These are phyloP conservation scores for Cyanoliseus patagonus DNA, from an alignment of 2,113 vertebrate genomes.

Conservation along the genomic window DNA sequence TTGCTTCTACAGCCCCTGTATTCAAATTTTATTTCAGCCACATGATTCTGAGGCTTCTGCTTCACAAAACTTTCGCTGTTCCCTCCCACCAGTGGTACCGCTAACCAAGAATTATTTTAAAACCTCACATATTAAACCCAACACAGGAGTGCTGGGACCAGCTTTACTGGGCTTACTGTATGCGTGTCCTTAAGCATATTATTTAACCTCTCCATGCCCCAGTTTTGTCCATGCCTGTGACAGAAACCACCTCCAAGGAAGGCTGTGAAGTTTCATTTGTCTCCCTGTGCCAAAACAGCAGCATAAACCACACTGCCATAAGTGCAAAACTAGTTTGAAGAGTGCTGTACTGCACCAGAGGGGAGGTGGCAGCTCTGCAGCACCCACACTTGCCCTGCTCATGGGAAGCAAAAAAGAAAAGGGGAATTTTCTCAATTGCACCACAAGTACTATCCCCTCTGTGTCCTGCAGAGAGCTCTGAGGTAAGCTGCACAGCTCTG, in stretches of 20 bases:
- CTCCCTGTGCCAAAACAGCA: neutral
- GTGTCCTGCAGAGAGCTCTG: too few species aligned
- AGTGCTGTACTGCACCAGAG: accelerated
- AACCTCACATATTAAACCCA: neutral
- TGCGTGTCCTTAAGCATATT: neutral
- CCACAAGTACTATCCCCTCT: neutral
- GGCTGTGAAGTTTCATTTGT: neutral
- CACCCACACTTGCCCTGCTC: neutral
- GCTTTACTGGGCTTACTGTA: neutral
- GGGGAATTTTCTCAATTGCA: neutral
- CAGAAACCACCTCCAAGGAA: neutral
- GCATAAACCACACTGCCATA: accelerated
- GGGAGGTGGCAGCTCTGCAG: neutral
- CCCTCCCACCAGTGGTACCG: neutral
- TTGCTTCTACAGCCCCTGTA: neutral
- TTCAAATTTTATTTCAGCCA: neutral
- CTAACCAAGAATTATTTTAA: neutral
- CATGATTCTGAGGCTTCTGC: neutral
- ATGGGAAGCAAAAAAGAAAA: neutral
- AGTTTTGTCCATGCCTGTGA: neutral
- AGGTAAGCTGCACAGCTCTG: neutral
- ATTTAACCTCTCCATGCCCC: neutral
- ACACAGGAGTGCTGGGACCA: neutral
- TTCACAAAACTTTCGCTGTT: neutral
- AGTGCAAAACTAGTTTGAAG: neutral